Evolutionary conservation across 1,140 invertebrate species (phyloP).

Genomic region (Antheraea pernyi): DNA sequence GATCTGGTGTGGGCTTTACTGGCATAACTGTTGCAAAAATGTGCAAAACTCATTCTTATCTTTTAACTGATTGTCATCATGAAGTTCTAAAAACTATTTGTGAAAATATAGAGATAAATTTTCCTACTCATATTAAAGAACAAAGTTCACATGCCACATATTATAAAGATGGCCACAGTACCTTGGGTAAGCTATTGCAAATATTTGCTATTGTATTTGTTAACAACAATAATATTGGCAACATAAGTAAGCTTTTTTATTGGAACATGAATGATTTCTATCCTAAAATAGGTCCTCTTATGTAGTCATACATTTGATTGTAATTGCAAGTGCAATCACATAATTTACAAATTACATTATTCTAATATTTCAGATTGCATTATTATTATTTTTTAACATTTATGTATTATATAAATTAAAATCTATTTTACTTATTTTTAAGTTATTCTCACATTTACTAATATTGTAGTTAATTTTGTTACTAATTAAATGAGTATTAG

Average conservation of each 20-base stretch:
- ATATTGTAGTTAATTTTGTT: background rate
- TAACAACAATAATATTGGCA: background rate
- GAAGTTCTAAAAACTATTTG: slow-evolving; percentile 53
- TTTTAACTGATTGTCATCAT: slow-evolving; percentile 58
- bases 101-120: slow-evolving; percentile 61
- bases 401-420: too few relatives aligned
- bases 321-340: too few relatives aligned
- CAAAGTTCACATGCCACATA: slow-evolving; percentile 11
- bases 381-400: too few relatives aligned
- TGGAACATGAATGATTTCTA: too few relatives aligned
- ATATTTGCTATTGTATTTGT: background rate
- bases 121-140: slow-evolving; percentile 29
- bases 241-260: too few relatives aligned
- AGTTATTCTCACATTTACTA: background rate
- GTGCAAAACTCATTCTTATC: slow-evolving; percentile 47
- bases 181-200: slow-evolving; percentile 37
- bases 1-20: slow-evolving; percentile 68
- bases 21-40: slow-evolving; percentile 56
- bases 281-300: too few relatives aligned
- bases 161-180: slow-evolving; percentile 25
- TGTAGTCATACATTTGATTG: too few relatives aligned
- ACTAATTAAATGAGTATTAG: background rate
- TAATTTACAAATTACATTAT: too few relatives aligned
- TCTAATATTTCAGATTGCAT: too few relatives aligned
- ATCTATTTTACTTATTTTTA: too few relatives aligned